Evolutionary conservation across 2,113 vertebrate genomes (phyloP), one percentile per base, ranked within the genome.

Genomic region (Salminus brasiliensis): DNA sequence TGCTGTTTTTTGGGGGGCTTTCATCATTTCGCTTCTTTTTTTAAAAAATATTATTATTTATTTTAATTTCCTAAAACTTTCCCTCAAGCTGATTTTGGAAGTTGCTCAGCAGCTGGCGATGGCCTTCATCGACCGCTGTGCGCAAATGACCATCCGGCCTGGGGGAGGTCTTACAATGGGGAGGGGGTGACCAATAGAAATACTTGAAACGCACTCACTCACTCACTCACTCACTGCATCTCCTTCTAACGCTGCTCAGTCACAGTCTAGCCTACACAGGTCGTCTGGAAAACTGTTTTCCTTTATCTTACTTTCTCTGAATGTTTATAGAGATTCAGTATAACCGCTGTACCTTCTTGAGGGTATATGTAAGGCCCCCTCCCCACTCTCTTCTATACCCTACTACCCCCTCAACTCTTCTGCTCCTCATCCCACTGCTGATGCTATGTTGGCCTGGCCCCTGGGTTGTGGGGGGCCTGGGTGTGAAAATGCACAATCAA

Each of bases 401-500:
- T 79, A 87, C 88, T n/a, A n/a, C n/a, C n/a, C n/a, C n/a, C n/a
- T n/a, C n/a, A n/a, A 88, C 2, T n/a, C 89, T 66, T 72, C 77
- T 79, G 77, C 91, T 91, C 88, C 85, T 92, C 92, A 92, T 93
- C 92, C 93, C 91, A 94, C 94, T 93, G 92, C 94, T 95, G 92
- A 89, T 93, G 87, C 87, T 87, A 88, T 82, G 74, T 81, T 78
- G 81, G 30, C 86, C 89, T 86, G 77, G 72, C 18, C 87, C 88
- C 86, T 88, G 84, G 81, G 72, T 88, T 90, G 92, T 92, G 90
- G 91, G 91, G 92, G 92, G 78, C 92, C 91, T 91, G 88, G 90
- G 89, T 88, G 94, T 94, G 93, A 79, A 93, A 93, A 96, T 96
- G 95, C 96, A 97, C 96, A 95, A 96, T 94, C 96, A 97, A 96